Conservation (phyloP, 2,113 vertebrate genomes). For the Corydoras sp. region DNA sequence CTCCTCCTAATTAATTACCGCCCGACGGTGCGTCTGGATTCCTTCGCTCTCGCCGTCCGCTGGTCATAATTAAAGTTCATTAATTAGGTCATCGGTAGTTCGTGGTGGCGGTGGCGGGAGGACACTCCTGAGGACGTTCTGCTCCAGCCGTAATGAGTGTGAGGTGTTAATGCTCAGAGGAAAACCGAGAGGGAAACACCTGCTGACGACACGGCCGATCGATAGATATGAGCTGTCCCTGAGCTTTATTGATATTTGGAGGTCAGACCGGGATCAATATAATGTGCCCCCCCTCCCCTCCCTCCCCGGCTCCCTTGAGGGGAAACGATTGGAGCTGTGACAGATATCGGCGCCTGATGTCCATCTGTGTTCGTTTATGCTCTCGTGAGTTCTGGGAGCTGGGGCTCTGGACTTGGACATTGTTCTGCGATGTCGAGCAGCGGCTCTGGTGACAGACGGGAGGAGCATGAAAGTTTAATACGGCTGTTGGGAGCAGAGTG, state of each 20-base stretch:
- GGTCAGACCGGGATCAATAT: conserved; percentile 79
- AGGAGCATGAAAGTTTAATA: conserved; percentile 36
- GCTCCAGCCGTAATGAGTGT: too few relatives aligned
- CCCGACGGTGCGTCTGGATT: too few relatives aligned
- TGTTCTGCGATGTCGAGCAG: conserved; percentile 21
- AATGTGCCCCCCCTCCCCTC: conserved; percentile 69
- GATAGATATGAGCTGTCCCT: conserved; percentile 85
- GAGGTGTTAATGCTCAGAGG: too few relatives aligned
- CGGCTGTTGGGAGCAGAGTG: conserved; percentile 6
- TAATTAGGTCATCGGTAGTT: too few relatives aligned
- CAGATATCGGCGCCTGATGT: conserved; percentile 68
- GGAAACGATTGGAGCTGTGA: conserved; percentile 77
- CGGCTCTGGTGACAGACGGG: conserved; percentile 15
- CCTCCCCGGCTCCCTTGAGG: conserved; percentile 73
- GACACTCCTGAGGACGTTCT: too few relatives aligned
- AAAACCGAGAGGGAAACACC: conserved; percentile 61
- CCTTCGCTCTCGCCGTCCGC: too few relatives aligned
- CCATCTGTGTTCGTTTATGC: conserved; percentile 45
- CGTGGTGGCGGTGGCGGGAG: too few relatives aligned
- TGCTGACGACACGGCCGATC: conserved; percentile 78
- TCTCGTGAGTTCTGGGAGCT: conserved; percentile 18
- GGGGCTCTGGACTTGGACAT: conserved; percentile 21
- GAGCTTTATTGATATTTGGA: conserved; percentile 86
- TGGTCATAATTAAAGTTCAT: too few relatives aligned
- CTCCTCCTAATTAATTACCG: too few relatives aligned